phyloP scores from a whole-genome alignment of 2,797 vertebrate species.

The Phylloscopus collybita region DNA sequence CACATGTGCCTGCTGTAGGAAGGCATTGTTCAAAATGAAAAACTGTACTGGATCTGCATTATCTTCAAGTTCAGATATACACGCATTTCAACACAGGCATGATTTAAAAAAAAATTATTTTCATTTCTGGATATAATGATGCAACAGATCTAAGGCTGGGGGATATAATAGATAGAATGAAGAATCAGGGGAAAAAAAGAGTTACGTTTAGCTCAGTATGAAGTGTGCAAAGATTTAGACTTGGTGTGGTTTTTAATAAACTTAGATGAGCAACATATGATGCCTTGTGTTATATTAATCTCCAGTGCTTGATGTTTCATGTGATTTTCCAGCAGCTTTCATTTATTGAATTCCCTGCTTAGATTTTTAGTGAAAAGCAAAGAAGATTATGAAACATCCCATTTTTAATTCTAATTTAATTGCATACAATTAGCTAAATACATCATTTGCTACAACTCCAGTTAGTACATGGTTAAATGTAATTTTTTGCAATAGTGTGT shows the following conservation, averaged over 20 bases:
- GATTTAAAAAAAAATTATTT: not conserved
- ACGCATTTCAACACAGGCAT: not conserved
- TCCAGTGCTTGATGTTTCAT: not conserved
- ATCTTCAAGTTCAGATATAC: not conserved
- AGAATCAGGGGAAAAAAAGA: not conserved
- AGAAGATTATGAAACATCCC: constrained; percentile 65
- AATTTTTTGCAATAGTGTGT: constrained; percentile 59
- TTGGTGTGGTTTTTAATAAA: constrained; percentile 36
- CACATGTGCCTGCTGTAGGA: no score
- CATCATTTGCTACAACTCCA: constrained; percentile 54
- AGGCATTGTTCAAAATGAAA: not conserved
- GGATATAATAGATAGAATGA: not conserved
- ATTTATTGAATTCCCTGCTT: constrained; percentile 58
- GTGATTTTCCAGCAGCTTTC: constrained; percentile 35
- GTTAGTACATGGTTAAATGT: constrained; percentile 53
- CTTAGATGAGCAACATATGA: constrained; percentile 46
- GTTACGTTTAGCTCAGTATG: not conserved
- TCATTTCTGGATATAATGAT: not conserved
- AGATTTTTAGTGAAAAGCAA: constrained; percentile 55
- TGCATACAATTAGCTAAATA: constrained; percentile 64
- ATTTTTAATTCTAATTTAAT: constrained; percentile 67
- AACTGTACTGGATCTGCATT: not conserved
- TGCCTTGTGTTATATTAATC: constrained; percentile 26
- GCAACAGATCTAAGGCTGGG: not conserved
- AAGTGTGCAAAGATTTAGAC: constrained; percentile 31